Evolutionary conservation across 2,113 vertebrate species (phyloP), one percentile per base, ranked within the genome.

Genomic region (Pongo pygmaeus): DNA sequence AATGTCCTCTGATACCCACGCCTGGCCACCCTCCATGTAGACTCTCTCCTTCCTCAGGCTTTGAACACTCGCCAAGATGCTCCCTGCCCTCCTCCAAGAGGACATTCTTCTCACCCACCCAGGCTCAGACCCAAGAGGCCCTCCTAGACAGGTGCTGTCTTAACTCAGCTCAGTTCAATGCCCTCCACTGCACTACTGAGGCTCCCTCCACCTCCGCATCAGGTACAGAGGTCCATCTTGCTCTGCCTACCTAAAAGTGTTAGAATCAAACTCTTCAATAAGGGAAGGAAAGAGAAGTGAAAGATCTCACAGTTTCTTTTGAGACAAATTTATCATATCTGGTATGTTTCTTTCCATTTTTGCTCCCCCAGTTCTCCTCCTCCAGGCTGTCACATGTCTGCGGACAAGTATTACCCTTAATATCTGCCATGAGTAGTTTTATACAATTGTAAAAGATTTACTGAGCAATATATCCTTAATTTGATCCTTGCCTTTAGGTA

Each of bases 381-480:
- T 96, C 48, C 70, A 38, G 93, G 84, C 89, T 91, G 77, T 83
- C 48, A 23, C 43, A 91, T 38, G 55, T 96, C 23, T 95, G 48
- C 38, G 57, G 85, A 93, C 81, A 95, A 91, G 30, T 84, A 95
- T 80, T 77, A 87, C 89, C 84, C 64, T 97, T 94, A 95, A 83
- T 97, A 94, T 95, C 92, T 84, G 85, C 94, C 75, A 55, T 32
- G 70, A 93, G 97, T 96, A 94, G 96, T 95, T 98, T 96, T 67
- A 75, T 92, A 91, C 46, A 88, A 91, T 94, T 97, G 97, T 61
- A 95, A 97, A 97, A 97, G 95, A 98, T 97, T 98, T 97, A 97
- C 95, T 84, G 96, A 95, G 91, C 93, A 97, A 97, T 98, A 96
- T 98, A 95, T 35, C 91, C 91, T 97, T 97, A 97, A 98, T 97